Conservation (phyloP, 2,797 vertebrate species). For the Poecilia wingei region DNA sequence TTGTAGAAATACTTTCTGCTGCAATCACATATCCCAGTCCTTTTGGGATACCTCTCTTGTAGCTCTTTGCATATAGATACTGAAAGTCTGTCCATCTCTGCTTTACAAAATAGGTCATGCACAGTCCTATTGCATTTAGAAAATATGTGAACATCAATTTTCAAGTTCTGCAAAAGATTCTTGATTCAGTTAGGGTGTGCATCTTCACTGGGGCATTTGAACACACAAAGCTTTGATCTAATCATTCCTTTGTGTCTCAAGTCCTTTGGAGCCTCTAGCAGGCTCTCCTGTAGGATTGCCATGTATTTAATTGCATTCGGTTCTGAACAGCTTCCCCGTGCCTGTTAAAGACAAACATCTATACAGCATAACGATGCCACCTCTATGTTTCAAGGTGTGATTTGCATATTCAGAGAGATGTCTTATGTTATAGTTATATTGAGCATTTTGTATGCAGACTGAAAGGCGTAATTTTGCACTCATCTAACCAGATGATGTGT, state of each 20-base stretch:
- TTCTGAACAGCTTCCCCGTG: not conserved
- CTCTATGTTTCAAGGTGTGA: not conserved
- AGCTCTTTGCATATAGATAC: not conserved
- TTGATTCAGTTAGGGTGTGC: not conserved
- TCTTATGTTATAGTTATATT: not conserved
- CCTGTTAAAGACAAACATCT: not conserved
- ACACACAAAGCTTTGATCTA: not conserved
- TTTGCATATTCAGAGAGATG: not conserved
- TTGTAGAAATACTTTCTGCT: not conserved
- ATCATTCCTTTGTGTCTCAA: constrained; percentile 2
- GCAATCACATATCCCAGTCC: not conserved
- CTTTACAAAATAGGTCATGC: not conserved
- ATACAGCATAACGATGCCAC: not conserved
- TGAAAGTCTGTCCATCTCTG: not conserved
- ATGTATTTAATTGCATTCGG: not conserved
- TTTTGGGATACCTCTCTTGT: not conserved
- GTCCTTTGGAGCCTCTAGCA: not conserved
- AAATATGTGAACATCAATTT: not conserved
- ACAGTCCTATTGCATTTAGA: not conserved
- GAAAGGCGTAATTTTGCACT: not conserved
- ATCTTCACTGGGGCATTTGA: not conserved
- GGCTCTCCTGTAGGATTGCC: not conserved
- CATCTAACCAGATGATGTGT: not conserved
- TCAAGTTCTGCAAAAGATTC: not conserved
- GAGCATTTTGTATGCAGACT: not conserved